A percentile compares a stretch with the other conserved stretches of the same genome.
Conservation (phyloP, 2,113 vertebrate genomes). For the Saguinus midas region DNA sequence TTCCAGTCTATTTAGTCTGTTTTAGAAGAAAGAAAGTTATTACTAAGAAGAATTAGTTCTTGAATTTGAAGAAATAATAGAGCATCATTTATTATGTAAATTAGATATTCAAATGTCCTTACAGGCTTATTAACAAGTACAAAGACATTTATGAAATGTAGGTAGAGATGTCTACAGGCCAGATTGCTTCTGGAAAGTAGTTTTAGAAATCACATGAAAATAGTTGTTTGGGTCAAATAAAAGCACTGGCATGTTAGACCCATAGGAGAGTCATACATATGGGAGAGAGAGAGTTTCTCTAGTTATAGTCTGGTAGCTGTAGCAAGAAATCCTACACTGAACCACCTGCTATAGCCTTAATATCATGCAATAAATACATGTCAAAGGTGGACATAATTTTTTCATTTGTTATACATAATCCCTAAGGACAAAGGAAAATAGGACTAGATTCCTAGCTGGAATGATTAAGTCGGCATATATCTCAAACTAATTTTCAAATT, state of each 20-base stretch:
- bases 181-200: background rate
- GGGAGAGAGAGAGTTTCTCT: background rate
- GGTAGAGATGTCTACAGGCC: background rate
- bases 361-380: background rate
- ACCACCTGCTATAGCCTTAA: background rate
- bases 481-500: background rate
- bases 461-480: background rate
- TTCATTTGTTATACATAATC: background rate
- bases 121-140: background rate
- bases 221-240: background rate
- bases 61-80: slow-evolving; percentile 48
- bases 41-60: slow-evolving; percentile 60
- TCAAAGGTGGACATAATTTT: background rate
- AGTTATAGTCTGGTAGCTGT: background rate
- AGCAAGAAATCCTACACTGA: background rate
- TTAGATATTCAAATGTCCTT: background rate
- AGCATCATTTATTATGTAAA: slow-evolving; percentile 21
- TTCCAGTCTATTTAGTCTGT: slow-evolving; percentile 69
- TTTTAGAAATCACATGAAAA: slow-evolving; percentile 18
- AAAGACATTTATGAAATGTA: background rate
- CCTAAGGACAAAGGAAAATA: background rate
- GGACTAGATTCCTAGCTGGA: background rate
- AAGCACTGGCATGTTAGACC: background rate
- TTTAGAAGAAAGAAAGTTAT: slow-evolving; percentile 52
- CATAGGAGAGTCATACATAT: background rate